Conservation (phyloP, 2,113 vertebrate genomes). For the Turdus rufiventris region DNA sequence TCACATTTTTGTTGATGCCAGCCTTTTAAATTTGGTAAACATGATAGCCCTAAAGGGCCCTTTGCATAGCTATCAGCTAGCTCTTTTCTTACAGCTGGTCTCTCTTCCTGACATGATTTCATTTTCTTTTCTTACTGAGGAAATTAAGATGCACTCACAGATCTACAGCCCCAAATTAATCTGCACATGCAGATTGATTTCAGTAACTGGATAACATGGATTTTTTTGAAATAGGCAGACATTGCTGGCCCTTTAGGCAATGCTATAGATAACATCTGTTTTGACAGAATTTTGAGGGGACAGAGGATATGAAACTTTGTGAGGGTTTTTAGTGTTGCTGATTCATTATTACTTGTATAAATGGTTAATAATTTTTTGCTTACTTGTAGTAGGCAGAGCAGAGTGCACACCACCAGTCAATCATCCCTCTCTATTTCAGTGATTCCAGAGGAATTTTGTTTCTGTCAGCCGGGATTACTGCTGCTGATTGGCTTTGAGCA, state of each 20-base stretch:
- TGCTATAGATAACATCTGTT: background rate
- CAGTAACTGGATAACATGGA: background rate
- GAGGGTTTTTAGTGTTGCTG: background rate
- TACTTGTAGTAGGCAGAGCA: background rate
- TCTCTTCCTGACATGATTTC: background rate
- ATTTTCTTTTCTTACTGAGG: background rate
- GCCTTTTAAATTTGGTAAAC: background rate
- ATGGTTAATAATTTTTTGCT: background rate
- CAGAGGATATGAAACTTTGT: background rate
- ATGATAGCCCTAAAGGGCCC: background rate
- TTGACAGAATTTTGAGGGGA: background rate
- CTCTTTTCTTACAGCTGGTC: background rate
- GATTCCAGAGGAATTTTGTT: background rate
- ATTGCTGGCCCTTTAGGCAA: background rate
- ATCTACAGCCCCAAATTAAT: slow-evolving; percentile 1
- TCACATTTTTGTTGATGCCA: background rate
- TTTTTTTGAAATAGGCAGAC: background rate
- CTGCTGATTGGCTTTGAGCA: background rate
- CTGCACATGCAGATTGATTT: slow-evolving; percentile 17
- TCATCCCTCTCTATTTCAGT: background rate
- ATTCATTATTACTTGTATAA: background rate
- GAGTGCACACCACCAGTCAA: background rate
- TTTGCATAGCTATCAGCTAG: background rate
- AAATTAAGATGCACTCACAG: background rate
- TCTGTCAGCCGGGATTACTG: background rate